Conservation (phyloP, 2,888 invertebrate species). For the Erpobdella octoculata region DNA sequence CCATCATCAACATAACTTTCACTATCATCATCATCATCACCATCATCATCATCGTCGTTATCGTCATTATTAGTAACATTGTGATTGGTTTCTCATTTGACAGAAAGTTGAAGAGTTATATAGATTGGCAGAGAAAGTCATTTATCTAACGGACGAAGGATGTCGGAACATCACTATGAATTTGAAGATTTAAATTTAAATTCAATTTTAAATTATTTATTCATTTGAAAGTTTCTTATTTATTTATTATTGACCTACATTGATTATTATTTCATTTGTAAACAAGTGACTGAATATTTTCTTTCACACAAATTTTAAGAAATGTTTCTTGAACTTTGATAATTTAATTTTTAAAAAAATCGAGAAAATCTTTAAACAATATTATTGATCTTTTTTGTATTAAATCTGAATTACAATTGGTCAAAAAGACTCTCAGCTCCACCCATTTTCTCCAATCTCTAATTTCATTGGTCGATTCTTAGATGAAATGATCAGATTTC, state of each 20-base stretch:
- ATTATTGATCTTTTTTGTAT: no score
- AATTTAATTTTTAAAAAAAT: no score
- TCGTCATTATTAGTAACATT: background rate
- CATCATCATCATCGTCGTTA: background rate
- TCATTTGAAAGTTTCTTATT: no score
- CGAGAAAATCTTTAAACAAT: no score
- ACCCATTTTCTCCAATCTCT: background rate
- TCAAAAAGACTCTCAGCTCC: no score
- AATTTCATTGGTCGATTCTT: background rate
- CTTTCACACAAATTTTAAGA: no score
- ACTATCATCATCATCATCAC: background rate
- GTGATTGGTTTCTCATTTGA: background rate
- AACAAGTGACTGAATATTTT: no score
- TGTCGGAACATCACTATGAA: conserved; percentile 6
- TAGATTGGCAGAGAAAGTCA: conserved; percentile 5
- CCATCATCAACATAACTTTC: background rate
- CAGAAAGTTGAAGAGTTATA: conserved; percentile 24
- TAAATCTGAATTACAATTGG: no score
- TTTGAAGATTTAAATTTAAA: conserved; percentile 3
- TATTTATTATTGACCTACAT: no score
- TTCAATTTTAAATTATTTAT: background rate
- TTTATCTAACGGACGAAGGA: conserved; percentile 8
- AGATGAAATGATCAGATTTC: no score
- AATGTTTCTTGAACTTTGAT: no score
- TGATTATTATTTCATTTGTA: no score